Conservation (phyloP, 2,888 invertebrate genomes). For the Synanthedon vespiformis region DNA sequence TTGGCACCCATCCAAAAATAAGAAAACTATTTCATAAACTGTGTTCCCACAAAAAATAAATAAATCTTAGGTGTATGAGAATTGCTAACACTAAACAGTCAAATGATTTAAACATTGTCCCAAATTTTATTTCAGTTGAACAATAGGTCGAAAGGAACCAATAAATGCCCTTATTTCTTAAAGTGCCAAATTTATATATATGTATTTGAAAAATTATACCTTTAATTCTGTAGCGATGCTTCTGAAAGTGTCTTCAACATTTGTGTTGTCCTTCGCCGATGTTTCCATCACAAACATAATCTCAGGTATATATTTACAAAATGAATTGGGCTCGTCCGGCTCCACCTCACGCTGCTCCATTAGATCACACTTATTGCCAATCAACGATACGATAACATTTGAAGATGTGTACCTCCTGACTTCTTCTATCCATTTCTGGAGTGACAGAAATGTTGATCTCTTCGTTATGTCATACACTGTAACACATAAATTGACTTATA, state of each 20-base stretch:
- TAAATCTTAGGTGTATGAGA: too few relatives aligned
- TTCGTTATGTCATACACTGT: conserved; percentile 96
- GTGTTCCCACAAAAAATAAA: too few relatives aligned
- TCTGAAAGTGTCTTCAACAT: conserved; percentile 89
- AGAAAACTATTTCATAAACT: too few relatives aligned
- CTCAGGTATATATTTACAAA: conserved; percentile 88
- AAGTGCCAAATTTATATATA: too few relatives aligned
- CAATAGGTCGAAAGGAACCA: too few relatives aligned
- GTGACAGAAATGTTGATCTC: conserved; percentile 88
- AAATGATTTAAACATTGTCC: too few relatives aligned
- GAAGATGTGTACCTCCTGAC: conserved; percentile 93
- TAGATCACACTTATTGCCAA: conserved; percentile 93
- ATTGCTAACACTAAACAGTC: too few relatives aligned
- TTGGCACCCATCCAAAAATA: too few relatives aligned
- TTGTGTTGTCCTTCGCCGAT: conserved; percentile 91
- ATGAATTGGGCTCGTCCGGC: conserved; percentile 86
- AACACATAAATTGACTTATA: conserved; percentile 14
- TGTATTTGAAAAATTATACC: conserved; percentile 50
- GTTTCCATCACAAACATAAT: conserved; percentile 89
- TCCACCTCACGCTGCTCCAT: conserved; percentile 86
- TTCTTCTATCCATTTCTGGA: conserved; percentile 97
- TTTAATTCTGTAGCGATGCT: conserved; percentile 89
- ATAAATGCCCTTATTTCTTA: too few relatives aligned
- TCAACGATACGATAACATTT: conserved; percentile 88
- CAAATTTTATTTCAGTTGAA: too few relatives aligned